These are phyloP conservation scores for Grammomys surdaster DNA, from an alignment of 2,113 vertebrate species.

Conservation along the genomic window DNA sequence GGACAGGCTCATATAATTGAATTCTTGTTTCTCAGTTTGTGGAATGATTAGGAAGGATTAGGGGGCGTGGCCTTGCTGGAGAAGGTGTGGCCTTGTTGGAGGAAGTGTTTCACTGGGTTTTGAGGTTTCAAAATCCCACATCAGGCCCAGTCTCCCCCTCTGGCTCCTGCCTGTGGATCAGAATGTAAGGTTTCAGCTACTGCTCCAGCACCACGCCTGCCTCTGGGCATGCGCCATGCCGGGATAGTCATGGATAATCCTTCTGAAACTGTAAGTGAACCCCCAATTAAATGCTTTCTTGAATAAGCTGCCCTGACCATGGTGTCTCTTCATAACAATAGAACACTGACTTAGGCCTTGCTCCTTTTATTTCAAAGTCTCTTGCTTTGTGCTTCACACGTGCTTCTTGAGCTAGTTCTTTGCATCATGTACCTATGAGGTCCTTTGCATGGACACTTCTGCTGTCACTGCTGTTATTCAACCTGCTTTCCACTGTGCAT, in stretches of 20 bases:
- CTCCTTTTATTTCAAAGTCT: not conserved
- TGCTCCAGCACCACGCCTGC: not conserved
- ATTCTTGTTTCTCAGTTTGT: not conserved
- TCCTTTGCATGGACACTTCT: not conserved
- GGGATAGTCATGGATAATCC: not conserved
- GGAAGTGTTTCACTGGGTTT: not conserved
- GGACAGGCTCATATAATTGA: not conserved
- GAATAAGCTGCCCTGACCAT: not conserved
- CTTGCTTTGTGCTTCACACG: not conserved
- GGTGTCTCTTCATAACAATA: not conserved
- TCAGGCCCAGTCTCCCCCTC: not conserved
- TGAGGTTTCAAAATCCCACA: not conserved
- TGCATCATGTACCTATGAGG: too few species aligned
- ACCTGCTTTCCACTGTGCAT: not conserved
- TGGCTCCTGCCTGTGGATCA: not conserved
- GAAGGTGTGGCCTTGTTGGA: not conserved
- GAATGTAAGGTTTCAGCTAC: not conserved
- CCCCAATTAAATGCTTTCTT: not conserved
- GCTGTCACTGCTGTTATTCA: not conserved
- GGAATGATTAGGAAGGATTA: not conserved
- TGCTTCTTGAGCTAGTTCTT: not conserved
- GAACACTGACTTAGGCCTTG: not conserved
- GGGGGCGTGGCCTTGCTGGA: not conserved
- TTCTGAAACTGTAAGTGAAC: not conserved
- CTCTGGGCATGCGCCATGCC: not conserved